Evolutionary conservation across 2,797 vertebrate species (phyloP).

Genomic region (Coccyzus lansbergi): DNA sequence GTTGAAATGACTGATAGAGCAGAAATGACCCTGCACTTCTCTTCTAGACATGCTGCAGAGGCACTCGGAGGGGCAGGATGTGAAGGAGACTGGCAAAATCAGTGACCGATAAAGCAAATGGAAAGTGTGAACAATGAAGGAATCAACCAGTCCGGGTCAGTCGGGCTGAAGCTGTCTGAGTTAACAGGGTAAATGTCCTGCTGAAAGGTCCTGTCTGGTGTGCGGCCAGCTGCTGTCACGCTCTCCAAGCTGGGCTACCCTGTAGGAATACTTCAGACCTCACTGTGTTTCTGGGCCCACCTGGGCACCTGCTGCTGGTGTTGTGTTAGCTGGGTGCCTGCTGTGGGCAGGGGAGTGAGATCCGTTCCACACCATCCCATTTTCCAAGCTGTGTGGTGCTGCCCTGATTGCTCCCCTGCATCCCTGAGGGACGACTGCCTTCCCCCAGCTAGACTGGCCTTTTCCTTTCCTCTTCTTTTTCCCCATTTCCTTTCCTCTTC

Average conservation of each 20-base stretch:
- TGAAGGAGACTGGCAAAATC: not conserved
- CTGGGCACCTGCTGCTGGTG: not conserved
- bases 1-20: not conserved
- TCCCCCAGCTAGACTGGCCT: not conserved
- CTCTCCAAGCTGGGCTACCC: not conserved
- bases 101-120: not conserved
- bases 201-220: not conserved
- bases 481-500: not conserved
- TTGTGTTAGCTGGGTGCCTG: not conserved
- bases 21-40: not conserved
- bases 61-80: not conserved
- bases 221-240: not conserved
- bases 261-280: not conserved
- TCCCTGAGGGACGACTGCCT: not conserved
- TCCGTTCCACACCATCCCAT: not conserved
- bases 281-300: not conserved
- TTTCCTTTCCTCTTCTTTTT: not conserved
- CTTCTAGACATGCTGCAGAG: not conserved
- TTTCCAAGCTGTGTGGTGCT: not conserved
- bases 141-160: not conserved
- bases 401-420: not conserved
- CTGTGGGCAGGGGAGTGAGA: too few relatives aligned
- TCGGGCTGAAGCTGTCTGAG: not conserved
- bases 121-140: not conserved
- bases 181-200: rapidly evolving